These are phyloP conservation scores for Paratrypauchen microcephalus DNA, from an alignment of 2,797 vertebrate species.

Conservation along the genomic window DNA sequence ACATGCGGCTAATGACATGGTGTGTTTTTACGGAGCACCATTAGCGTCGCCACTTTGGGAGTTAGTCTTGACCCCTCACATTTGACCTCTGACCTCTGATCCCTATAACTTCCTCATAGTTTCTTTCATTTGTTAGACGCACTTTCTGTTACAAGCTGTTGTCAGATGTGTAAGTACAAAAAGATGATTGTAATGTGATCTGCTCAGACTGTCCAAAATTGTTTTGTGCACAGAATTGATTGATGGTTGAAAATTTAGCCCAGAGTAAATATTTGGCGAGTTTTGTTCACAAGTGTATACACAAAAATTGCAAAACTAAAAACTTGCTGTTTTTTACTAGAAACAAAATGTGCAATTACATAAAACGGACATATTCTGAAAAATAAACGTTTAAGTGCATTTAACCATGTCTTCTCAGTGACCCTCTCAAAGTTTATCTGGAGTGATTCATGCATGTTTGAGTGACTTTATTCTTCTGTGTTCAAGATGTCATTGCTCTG, in stretches of 20 bases:
- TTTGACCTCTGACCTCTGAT: not conserved
- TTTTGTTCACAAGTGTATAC: too few relatives aligned
- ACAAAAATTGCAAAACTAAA: too few relatives aligned
- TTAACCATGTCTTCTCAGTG: too few relatives aligned
- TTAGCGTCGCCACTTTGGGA: not conserved
- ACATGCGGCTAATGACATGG: not conserved
- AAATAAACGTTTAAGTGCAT: too few relatives aligned
- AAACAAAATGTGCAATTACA: too few relatives aligned
- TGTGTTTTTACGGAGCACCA: not conserved
- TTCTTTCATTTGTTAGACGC: not conserved
- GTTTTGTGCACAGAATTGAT: not conserved
- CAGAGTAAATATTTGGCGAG: too few relatives aligned
- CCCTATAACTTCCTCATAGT: not conserved
- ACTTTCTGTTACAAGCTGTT: not conserved
- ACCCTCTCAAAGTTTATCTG: too few relatives aligned
- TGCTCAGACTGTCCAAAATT: not conserved
- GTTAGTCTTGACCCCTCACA: slow-evolving; percentile 4
- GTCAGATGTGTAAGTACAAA: not conserved
- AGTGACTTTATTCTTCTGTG: too few relatives aligned
- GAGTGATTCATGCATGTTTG: too few relatives aligned
- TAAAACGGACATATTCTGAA: too few relatives aligned
- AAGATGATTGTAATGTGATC: not conserved
- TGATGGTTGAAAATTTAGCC: not conserved
- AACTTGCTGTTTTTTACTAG: too few relatives aligned
- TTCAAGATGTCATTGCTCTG: too few relatives aligned